Conservation (phyloP, 2,797 vertebrate genomes). For the Falco novaeseelandiae region DNA sequence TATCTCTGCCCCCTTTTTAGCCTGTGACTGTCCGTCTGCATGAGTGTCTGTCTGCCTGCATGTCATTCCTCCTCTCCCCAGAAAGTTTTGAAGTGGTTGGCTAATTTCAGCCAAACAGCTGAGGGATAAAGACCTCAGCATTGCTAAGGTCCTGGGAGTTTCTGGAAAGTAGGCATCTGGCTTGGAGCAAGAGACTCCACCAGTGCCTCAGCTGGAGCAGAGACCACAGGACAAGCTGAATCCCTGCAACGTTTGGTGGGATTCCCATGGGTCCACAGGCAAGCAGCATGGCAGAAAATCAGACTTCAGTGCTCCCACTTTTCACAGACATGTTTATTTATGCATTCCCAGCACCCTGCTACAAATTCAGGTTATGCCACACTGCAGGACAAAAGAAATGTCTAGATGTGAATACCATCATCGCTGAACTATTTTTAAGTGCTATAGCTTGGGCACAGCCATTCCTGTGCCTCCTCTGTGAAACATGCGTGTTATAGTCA, state of each 20-base stretch:
- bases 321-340: neutral
- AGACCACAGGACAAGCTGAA: neutral
- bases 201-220: neutral
- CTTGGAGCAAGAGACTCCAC: neutral
- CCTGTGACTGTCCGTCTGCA: neutral
- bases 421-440: neutral
- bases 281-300: neutral
- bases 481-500: neutral
- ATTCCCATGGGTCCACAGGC: neutral
- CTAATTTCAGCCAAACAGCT: slow-evolving; percentile 7
- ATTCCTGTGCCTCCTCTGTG: neutral
- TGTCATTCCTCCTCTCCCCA: slow-evolving; percentile 4
- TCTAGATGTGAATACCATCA: neutral
- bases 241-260: neutral
- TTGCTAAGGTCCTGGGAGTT: neutral
- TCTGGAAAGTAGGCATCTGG: neutral
- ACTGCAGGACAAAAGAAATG: neutral
- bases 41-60: neutral
- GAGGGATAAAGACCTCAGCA: neutral
- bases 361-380: neutral
- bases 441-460: neutral
- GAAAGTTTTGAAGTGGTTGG: slow-evolving; percentile 45
- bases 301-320: neutral
- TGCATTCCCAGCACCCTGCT: neutral
- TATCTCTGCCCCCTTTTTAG: neutral